Evolutionary conservation across 2,113 vertebrate genomes (phyloP).

Genomic region (Mormyrus lacerda): DNA sequence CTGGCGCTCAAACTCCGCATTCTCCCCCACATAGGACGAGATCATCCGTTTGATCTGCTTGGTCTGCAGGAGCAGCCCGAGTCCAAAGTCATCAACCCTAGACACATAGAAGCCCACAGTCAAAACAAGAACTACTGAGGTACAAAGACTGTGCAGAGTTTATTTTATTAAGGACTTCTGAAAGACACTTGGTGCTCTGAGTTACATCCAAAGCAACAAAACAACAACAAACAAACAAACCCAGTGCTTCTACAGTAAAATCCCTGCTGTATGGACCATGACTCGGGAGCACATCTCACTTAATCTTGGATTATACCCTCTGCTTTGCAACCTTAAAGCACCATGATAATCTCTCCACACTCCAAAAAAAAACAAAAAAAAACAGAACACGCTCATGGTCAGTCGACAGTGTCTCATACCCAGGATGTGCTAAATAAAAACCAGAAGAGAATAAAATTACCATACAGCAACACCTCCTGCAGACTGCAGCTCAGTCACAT

Average conservation of each 20-base stretch:
- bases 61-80: constrained; percentile 82
- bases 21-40: constrained; percentile 94
- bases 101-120: constrained; percentile 23
- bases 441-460: neutral
- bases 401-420: neutral
- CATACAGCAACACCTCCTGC: neutral
- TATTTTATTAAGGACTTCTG: neutral
- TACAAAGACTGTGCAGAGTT: too few species aligned
- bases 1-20: constrained; percentile 90
- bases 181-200: neutral
- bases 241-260: neutral
- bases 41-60: constrained; percentile 97
- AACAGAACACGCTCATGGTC: neutral
- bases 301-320: neutral
- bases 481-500: neutral
- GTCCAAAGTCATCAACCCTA: constrained; percentile 92
- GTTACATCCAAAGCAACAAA: neutral
- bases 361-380: neutral
- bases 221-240: neutral
- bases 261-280: neutral
- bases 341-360: neutral
- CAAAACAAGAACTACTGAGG: neutral
- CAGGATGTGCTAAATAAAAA: neutral
- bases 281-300: neutral
- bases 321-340: neutral